Evolutionary conservation across 2,888 invertebrate species (phyloP), one percentile per base, ranked within the genome.

Genomic region (Diarsia mendica): DNA sequence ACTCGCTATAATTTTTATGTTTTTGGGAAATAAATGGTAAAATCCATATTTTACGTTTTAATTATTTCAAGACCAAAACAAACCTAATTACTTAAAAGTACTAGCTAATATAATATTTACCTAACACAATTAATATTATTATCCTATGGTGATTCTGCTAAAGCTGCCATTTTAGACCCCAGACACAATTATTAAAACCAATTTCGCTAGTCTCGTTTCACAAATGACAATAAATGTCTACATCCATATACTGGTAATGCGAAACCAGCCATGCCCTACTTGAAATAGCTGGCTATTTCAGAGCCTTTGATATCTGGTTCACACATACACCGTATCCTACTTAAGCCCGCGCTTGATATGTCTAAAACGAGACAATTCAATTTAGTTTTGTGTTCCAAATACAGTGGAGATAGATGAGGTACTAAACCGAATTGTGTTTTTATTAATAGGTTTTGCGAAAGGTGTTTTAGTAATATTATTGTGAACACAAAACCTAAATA

Each of bases 311-410:
- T 65, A 69, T 67, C 44, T 60, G 18, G 53, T 55, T 69, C 58
- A 49, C 61, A 65, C 63, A 11, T 63, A n/a, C 63, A 63, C 44
- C n/a, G 66, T 48, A 60, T 71, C 48, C 61, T 51, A 64, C 23
- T n/a, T 28, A 60, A 71, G 18, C 68, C 33, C 39, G 23, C 28
- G 18, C 49, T 68, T 80, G n/a, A 51, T 49, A 23, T 48, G 33
- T 68, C 46, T 28, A 55, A 61, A 83, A 75, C 55, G 44, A 53
- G 63, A 65, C 23, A 53, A 85, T 77, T 82, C 67, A 65, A 64
- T 84, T 79, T 67, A 65, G 69, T 83, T 67, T 69, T 67, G 51
- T 67, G 63, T 70, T 64, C 58, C 68, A 33, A 72, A 63, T 66
- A 13, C 15, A 46, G 11, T 46, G 1, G 8, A 65, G 13, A 61